Conservation (phyloP, 1,140 invertebrate species). For the Dendrolimus kikuchii region DNA sequence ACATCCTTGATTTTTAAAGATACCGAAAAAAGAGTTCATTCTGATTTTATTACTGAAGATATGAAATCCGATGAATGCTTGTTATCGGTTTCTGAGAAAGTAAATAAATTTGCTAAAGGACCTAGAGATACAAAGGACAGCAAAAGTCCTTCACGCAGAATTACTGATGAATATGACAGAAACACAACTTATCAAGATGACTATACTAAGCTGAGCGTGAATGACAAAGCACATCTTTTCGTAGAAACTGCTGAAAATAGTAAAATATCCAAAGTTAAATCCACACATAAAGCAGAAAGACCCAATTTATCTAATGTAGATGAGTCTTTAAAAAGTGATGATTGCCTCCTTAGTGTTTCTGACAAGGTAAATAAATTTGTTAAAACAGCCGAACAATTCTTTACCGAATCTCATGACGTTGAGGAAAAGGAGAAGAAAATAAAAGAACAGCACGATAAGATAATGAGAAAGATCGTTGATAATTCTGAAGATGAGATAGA, state of each 20-base stretch:
- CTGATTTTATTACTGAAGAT: slow-evolving; percentile 45
- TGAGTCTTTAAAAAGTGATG: slow-evolving; percentile 70
- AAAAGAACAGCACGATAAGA: slow-evolving; percentile 54
- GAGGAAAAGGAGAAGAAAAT: slow-evolving; percentile 65
- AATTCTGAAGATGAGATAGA: slow-evolving; percentile 28
- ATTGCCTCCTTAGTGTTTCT: slow-evolving; percentile 74
- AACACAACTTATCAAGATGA: slow-evolving; percentile 73
- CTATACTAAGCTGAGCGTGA: slow-evolving; percentile 77
- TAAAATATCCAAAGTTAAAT: slow-evolving; percentile 57
- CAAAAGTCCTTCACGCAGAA: slow-evolving; percentile 45
- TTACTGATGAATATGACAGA: slow-evolving; percentile 60
- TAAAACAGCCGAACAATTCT: slow-evolving; percentile 73
- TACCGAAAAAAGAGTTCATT: slow-evolving; percentile 40
- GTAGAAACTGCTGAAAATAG: slow-evolving; percentile 75
- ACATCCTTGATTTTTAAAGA: slow-evolving; percentile 41
- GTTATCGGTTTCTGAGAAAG: slow-evolving; percentile 76
- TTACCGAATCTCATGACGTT: slow-evolving; percentile 39
- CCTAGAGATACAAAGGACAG: slow-evolving; percentile 34
- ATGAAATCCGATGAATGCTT: slow-evolving; percentile 69
- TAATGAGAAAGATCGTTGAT: slow-evolving; percentile 49
- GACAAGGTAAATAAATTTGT: slow-evolving; percentile 76
- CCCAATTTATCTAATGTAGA: slow-evolving; percentile 70
- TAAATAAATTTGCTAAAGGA: slow-evolving; percentile 73
- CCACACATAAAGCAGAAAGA: slow-evolving; percentile 59
- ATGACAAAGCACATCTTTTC: slow-evolving; percentile 78